Base-by-base conservation (phyloP, 2,797 vertebrate species). In the Betta splendens region DNA sequence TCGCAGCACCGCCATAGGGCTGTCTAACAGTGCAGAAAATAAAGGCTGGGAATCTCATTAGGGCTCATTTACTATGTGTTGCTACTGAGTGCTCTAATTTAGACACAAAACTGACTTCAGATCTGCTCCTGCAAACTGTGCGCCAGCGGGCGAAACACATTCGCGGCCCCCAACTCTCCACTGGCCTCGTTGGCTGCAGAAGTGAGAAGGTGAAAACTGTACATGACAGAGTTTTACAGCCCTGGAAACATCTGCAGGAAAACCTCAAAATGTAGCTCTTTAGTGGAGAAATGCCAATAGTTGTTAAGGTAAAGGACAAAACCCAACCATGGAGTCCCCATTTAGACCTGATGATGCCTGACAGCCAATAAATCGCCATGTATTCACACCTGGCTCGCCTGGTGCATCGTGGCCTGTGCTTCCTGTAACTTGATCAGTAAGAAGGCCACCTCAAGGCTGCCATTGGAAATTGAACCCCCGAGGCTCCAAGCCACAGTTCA, bases 11-110 rank as follows among this genome's bases (percentile, higher is more conserved):
- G 83, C 85, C 85, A 85, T 61, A 47, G 85, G 83, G 85, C 73
- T 85, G 85, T 84, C 75, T 87, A 90, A 88, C 87, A 83, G 88
- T 86, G 85, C 87, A 89, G 91, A 92, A 92, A 92, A 92, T 91
- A 86, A 85, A 87, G 75, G 81, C 77, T 69, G 72, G 46, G 84
- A 87, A 88, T 87, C 73, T 87, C 85, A 89, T 86, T 89, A 79
- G 71, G 84, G 69, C 80, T 85, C 81, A 81, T 86, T 83, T 83
- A 75, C 75, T 71, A 62, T 69, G 85, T 76, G 72, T 59, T 61
- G 80, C 69, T 71, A 54, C 71, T 61, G 63, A 77, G 80, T 50
- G 73, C 60, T 84, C 80, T 72, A 81, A 84, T 85, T 81, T 83
- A 78, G 80, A 72, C 72, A 59, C 53, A 40, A 64, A 79, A 67